These are phyloP conservation scores for Heliconius sara DNA, from an alignment of 2,888 invertebrate genomes.

Conservation along the genomic window DNA sequence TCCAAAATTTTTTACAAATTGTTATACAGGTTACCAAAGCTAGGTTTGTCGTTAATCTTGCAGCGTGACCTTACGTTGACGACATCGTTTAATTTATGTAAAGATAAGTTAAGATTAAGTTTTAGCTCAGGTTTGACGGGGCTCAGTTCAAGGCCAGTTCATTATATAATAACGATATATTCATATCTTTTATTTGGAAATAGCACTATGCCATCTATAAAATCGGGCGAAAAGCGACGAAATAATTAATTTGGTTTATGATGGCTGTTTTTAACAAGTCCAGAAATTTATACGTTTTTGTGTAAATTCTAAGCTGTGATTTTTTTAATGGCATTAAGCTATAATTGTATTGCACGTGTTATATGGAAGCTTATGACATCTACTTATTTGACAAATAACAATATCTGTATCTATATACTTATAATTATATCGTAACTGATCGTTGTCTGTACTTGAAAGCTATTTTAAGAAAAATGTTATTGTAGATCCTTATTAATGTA, in stretches of 20 bases:
- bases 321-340: neutral
- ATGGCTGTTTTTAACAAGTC: neutral
- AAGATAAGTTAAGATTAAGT: constrained; percentile 3
- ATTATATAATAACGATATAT: neutral
- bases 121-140: neutral
- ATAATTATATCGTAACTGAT: too few species aligned
- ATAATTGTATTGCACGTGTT: neutral
- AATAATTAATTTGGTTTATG: neutral
- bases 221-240: too few species aligned
- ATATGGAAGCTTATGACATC: neutral
- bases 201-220: too few species aligned
- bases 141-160: neutral
- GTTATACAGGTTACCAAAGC: constrained; percentile 19
- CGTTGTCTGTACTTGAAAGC: too few species aligned
- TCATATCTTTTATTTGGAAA: neutral
- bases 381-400: neutral
- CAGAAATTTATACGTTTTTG: neutral
- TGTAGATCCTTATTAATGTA: too few species aligned
- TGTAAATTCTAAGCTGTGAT: neutral
- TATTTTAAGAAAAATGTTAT: too few species aligned
- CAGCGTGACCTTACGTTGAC: constrained; percentile 23
- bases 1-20: constrained; percentile 9
- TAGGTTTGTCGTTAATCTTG: constrained; percentile 30
- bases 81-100: neutral
- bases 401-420: too few species aligned